Conservation (phyloP, 2,797 vertebrate genomes). For the Hypotaenidia philippensis region DNA sequence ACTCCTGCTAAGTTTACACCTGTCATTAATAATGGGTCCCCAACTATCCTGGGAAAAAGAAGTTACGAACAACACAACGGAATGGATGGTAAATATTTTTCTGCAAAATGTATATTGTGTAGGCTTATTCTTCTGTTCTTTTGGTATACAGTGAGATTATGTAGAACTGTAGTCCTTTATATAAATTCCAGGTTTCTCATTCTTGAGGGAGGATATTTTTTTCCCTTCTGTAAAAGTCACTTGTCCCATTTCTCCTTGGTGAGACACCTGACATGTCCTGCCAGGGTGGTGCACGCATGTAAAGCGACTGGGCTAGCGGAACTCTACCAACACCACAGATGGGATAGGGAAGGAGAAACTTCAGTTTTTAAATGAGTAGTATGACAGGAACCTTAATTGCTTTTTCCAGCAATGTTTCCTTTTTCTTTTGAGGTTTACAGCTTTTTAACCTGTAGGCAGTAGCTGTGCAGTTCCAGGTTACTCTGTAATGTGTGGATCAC, state of each 20-base stretch:
- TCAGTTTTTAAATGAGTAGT: not conserved
- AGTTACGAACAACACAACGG: constrained; percentile 98
- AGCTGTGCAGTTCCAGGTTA: not conserved
- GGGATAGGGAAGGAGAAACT: not conserved
- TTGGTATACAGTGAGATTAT: not conserved
- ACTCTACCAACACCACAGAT: not conserved
- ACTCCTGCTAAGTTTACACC: constrained; percentile 92
- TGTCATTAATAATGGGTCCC: constrained; percentile 96
- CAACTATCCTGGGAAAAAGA: constrained; percentile 97
- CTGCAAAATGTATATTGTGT: not conserved
- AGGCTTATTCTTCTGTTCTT: not conserved
- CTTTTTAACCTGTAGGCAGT: not conserved
- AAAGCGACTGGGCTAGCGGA: not conserved
- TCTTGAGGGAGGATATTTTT: not conserved
- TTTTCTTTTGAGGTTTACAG: not conserved
- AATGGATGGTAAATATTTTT: constrained; percentile 88
- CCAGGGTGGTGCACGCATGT: not conserved
- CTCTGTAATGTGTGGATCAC: not conserved
- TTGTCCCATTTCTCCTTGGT: not conserved
- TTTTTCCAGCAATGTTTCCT: not conserved
- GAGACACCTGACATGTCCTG: not conserved
- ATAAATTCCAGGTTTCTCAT: not conserved
- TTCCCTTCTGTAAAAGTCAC: not conserved
- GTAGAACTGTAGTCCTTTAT: not conserved
- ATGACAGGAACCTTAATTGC: not conserved